Evolutionary conservation across 2,113 vertebrate species (phyloP).

Genomic region (Rhagologus leucostigma): DNA sequence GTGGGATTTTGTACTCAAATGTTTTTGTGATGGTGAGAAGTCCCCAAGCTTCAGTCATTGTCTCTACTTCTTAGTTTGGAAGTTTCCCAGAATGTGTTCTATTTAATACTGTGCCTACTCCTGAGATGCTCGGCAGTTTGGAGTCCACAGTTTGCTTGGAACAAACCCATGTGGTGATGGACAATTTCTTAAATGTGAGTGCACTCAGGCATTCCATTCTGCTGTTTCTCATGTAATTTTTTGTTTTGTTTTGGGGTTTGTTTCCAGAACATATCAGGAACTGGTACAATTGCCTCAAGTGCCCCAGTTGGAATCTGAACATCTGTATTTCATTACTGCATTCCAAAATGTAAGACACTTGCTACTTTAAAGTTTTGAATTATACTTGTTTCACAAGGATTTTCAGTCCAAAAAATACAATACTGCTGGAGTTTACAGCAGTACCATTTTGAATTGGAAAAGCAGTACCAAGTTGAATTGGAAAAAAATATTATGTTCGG

Average conservation of each 20-base stretch:
- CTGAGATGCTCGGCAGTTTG: neutral
- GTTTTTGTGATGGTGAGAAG: constrained; percentile 1
- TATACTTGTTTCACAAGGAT: neutral
- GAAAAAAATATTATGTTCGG: neutral
- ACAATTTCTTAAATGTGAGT: neutral
- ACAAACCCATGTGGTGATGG: neutral
- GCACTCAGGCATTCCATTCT: neutral
- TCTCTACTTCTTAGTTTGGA: neutral
- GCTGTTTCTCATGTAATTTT: neutral
- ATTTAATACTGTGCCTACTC: neutral
- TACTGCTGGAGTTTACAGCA: neutral
- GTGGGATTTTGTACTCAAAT: constrained; percentile 26
- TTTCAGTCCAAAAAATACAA: neutral
- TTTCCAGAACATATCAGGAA: neutral
- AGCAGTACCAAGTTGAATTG: too few relatives aligned
- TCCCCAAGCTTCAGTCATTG: neutral
- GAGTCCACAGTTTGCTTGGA: neutral
- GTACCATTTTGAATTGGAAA: neutral
- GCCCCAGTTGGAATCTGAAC: neutral
- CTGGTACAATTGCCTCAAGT: neutral
- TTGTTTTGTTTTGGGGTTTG: neutral
- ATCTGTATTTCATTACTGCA: neutral
- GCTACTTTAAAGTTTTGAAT: neutral
- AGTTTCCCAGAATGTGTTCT: neutral
- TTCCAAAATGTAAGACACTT: neutral